Evolutionary conservation across 2,797 vertebrate genomes (phyloP), one percentile per base, ranked within the genome.

Genomic region (Triplophysa bombifrons): DNA sequence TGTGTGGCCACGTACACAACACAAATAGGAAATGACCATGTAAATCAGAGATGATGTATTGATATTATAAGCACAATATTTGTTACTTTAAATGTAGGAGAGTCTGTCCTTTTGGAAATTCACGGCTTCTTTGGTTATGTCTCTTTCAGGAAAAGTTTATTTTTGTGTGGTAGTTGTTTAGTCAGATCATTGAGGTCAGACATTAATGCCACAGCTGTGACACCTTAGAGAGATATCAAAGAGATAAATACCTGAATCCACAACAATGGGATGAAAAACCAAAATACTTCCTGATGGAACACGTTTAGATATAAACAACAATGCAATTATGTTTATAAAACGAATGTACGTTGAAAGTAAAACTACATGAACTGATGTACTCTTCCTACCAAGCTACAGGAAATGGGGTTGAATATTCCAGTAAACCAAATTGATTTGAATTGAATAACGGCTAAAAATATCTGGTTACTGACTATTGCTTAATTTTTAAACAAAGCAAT

Each of bases 311-410:
- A 25, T 22, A 70, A 22, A 41, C 51, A 70, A 70, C 13, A 68
- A 66, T 8, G 22, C 12, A 41, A n/a, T 13, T n/a, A 51, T 61
- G 41, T 22, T 60, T 50, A 58, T 68, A 12, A n/a, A 1, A 2
- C 34, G 56, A 25, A 22, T 58, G 56, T 77, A 4, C 50, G 20
- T 14, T 63, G 16, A 71, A 77, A 63, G 67, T 16, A 38, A 61
- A 69, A 70, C 25, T 25, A 5, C 3, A 14, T n/a, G 10, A 3
- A 1, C 17, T 8, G n/a, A 17, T 61, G 41, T 34, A 10, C 3
- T 3, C 10, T 51, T 78, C 56, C 76, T 51, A 41, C 27, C 3
- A 68, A 9, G 46, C 25, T 25, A 51, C 44, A 51, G 44, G 46
- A 41, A n/a, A 71, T 12, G 13, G 27, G n/a, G 19, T 41, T 38